Conservation (phyloP, 2,113 vertebrate species). For the Dicrurus megarhynchus region DNA sequence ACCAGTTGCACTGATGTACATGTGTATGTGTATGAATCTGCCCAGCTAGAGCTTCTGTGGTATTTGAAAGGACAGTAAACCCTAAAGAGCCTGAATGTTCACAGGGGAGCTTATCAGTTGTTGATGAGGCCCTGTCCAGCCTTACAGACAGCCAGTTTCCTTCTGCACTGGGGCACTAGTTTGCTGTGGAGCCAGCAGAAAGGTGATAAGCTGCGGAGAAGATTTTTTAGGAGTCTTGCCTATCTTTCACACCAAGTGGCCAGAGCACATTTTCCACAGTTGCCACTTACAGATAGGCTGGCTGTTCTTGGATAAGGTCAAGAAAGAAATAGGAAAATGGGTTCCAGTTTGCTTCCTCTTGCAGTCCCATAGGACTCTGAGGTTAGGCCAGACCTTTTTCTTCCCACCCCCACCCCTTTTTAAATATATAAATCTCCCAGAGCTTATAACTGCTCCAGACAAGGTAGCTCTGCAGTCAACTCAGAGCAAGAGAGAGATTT, state of each 20-base stretch:
- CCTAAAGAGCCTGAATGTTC: conserved; percentile 69
- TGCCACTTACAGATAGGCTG: conserved; percentile 76
- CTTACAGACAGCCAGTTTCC: conserved; percentile 83
- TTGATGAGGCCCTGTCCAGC: conserved; percentile 81
- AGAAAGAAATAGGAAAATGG: conserved; percentile 65
- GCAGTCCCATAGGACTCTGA: conserved; percentile 54
- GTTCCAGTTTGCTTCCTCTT: conserved; percentile 71
- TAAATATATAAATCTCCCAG: background rate
- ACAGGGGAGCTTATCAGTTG: conserved; percentile 84
- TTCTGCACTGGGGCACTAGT: conserved; percentile 66
- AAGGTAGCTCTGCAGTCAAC: conserved; percentile 26
- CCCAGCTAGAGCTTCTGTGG: conserved; percentile 46
- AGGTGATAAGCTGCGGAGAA: conserved; percentile 84
- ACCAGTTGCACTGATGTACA: background rate
- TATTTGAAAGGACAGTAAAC: conserved; percentile 71
- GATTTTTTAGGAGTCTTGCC: conserved; percentile 80
- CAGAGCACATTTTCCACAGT: conserved; percentile 80
- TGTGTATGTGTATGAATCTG: background rate
- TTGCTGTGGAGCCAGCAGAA: conserved; percentile 80
- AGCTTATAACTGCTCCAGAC: conserved; percentile 6
- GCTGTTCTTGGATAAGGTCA: conserved; percentile 71
- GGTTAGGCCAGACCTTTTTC: background rate
- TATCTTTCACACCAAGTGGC: conserved; percentile 83
- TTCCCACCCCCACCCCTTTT: background rate
- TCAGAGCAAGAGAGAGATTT: conserved; percentile 28